A percentile compares a stretch with the other conserved stretches of the same genome.
These are phyloP conservation scores for Crossocerus cetratus DNA, from an alignment of 2,888 invertebrate species.

Conservation along the genomic window DNA sequence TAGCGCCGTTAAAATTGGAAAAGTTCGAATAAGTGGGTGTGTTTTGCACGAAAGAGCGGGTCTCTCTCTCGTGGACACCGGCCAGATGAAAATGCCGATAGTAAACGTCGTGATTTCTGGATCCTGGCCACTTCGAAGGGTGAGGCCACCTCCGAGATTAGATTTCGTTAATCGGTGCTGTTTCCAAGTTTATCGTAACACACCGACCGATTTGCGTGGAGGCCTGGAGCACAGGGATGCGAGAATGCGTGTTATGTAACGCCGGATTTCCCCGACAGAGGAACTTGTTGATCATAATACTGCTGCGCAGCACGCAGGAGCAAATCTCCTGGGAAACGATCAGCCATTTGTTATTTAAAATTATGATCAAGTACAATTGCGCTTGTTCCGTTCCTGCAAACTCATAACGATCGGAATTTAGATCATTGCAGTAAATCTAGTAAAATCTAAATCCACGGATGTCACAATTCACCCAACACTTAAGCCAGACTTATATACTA, in stretches of 20 bases:
- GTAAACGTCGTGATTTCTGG: constrained; percentile 70
- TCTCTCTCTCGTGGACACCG: constrained; percentile 51
- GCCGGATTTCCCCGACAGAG: neutral
- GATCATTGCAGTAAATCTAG: no score
- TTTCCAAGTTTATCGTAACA: constrained; percentile 59
- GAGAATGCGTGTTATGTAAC: constrained; percentile 12
- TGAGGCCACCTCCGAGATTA: constrained; percentile 72
- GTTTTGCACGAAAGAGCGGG: constrained; percentile 44
- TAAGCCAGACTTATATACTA: no score
- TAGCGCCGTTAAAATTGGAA: constrained; percentile 26
- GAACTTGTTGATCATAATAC: no score
- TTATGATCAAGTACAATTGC: no score
- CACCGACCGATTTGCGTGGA: constrained; percentile 27
- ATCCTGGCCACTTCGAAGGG: constrained; percentile 69
- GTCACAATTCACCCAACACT: no score
- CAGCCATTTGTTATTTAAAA: no score
- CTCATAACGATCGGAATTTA: no score
- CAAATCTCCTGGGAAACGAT: no score
- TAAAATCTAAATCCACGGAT: no score
- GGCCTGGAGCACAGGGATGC: neutral
- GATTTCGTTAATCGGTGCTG: constrained; percentile 70
- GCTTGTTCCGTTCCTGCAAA: no score
- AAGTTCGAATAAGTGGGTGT: constrained; percentile 64
- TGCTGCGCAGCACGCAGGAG: no score
- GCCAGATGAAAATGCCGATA: constrained; percentile 68